Conservation (phyloP, 2,888 invertebrate species). For the Dioctria rufipes region DNA sequence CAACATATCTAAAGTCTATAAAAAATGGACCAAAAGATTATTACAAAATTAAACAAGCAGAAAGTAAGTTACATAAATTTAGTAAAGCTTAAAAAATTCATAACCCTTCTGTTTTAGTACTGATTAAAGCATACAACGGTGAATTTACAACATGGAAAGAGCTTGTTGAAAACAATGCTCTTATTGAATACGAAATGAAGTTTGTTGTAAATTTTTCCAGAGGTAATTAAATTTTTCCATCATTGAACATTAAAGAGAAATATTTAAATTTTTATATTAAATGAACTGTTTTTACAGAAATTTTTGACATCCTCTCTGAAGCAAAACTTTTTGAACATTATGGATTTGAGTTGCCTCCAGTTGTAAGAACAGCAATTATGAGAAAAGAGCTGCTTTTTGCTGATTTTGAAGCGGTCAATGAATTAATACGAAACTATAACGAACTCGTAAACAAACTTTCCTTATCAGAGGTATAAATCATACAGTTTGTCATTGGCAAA, state of each 20-base stretch:
- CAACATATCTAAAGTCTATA: conserved; percentile 61
- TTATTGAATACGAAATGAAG: conserved; percentile 78
- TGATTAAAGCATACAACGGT: conserved; percentile 66
- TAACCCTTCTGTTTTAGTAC: conserved; percentile 62
- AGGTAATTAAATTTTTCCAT: conserved; percentile 59
- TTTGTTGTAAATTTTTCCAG: conserved; percentile 78
- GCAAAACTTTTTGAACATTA: conserved; percentile 83
- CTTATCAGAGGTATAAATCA: conserved; percentile 76
- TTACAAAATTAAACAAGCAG: conserved; percentile 65
- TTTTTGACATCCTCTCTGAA: conserved; percentile 81
- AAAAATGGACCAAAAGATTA: conserved; percentile 64
- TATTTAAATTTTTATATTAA: neutral
- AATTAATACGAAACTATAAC: conserved; percentile 79
- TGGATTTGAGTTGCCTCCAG: conserved; percentile 75
- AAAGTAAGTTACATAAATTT: conserved; percentile 64
- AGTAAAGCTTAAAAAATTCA: neutral
- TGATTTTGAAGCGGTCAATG: conserved; percentile 77
- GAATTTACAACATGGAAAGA: conserved; percentile 78
- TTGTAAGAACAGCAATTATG: conserved; percentile 73
- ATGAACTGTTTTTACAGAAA: conserved; percentile 64
- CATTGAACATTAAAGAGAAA: too few relatives aligned
- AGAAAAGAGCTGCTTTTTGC: conserved; percentile 74
- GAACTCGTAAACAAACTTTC: conserved; percentile 77
- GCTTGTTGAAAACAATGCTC: conserved; percentile 77
- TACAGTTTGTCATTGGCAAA: neutral